A percentile compares a stretch with the other conserved stretches of the same genome.
These are phyloP conservation scores for Sminthurinus aureus DNA, from an alignment of 2,888 invertebrate genomes.

Conservation along the genomic window DNA sequence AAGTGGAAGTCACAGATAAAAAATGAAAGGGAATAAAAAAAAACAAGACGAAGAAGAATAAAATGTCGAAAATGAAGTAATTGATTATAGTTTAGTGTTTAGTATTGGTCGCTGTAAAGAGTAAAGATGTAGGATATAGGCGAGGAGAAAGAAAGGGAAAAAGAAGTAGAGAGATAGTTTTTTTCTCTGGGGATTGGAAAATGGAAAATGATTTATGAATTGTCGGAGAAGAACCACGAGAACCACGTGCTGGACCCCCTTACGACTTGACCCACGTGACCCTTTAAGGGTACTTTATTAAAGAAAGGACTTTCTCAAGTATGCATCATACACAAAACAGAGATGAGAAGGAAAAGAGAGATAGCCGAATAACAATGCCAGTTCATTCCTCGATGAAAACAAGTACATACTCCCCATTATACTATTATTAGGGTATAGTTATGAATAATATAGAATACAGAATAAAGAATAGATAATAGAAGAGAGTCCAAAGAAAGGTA, in stretches of 20 bases:
- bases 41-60: neutral
- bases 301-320: constrained; percentile 39
- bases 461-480: neutral
- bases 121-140: neutral
- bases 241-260: constrained; percentile 60
- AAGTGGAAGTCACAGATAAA: neutral
- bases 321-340: neutral
- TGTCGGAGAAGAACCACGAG: constrained; percentile 37
- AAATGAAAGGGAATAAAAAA: neutral
- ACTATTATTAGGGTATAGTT: neutral
- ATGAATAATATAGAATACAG: constrained; percentile 1
- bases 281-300: constrained; percentile 60
- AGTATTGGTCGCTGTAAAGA: constrained; percentile 7
- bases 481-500: neutral
- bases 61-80: constrained; percentile 39
- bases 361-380: neutral
- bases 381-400: neutral
- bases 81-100: constrained; percentile 19
- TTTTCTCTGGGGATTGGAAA: neutral
- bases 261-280: constrained; percentile 56
- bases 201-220: constrained; percentile 58
- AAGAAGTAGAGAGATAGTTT: constrained; percentile 33
- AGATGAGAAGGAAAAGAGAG: too few species aligned
- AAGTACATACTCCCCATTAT: neutral
- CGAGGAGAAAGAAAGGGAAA: neutral